phyloP scores from a whole-genome alignment of 2,797 vertebrate genomes.

The Typhlichthys subterraneus region DNA sequence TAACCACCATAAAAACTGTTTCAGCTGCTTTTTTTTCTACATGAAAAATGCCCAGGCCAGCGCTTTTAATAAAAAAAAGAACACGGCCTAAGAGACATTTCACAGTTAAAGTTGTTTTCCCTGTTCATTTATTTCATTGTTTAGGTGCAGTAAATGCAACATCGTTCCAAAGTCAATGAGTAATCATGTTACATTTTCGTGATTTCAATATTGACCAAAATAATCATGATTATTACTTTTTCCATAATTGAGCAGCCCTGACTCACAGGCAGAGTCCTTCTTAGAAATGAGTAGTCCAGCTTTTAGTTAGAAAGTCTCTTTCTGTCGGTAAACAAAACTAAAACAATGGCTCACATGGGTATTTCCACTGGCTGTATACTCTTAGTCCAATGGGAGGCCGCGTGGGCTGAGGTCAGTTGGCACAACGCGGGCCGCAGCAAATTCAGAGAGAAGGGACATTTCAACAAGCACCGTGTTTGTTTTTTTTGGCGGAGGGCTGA shows the following conservation, averaged over 20 bases:
- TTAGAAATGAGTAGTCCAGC: slow-evolving; percentile 32
- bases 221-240: too few relatives aligned
- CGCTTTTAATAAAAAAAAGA: too few relatives aligned
- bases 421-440: slow-evolving; percentile 58
- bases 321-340: slow-evolving; percentile 63
- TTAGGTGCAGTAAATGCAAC: too few relatives aligned
- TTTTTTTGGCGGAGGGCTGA: slow-evolving; percentile 67
- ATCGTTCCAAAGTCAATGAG: too few relatives aligned
- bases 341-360: slow-evolving; percentile 55
- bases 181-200: too few relatives aligned
- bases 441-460: slow-evolving; percentile 56
- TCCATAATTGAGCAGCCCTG: slow-evolving; percentile 9
- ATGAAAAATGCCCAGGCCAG: too few relatives aligned
- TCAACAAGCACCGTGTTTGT: slow-evolving; percentile 66
- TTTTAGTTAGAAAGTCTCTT: slow-evolving; percentile 56
- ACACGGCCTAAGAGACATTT: too few relatives aligned
- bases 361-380: slow-evolving; percentile 59
- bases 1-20: too few relatives aligned
- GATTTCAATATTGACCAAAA: too few relatives aligned
- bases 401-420: slow-evolving; percentile 67
- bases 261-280: slow-evolving; percentile 45
- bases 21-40: too few relatives aligned
- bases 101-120: too few relatives aligned
- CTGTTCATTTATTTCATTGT: too few relatives aligned
- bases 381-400: slow-evolving; percentile 56